phyloP scores from a whole-genome alignment of 2,888 invertebrate species.

The Clistopyga incitator region DNA sequence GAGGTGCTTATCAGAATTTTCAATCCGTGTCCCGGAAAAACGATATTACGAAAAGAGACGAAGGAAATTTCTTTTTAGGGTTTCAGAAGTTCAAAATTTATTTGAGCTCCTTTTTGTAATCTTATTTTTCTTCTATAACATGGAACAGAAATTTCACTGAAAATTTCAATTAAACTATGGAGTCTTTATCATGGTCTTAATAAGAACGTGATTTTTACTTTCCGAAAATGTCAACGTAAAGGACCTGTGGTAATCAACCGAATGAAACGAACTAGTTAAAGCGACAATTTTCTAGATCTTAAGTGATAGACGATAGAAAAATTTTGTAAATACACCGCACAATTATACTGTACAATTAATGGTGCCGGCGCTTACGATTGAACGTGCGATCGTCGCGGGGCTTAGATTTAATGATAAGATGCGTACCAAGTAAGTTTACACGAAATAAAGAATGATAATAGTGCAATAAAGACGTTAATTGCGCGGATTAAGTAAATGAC shows the following conservation, averaged over 20 bases:
- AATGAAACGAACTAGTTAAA: slow-evolving; percentile 41
- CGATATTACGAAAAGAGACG: too few relatives aligned
- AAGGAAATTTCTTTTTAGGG: too few relatives aligned
- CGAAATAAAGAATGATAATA: slow-evolving; percentile 45
- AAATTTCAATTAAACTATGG: too few relatives aligned
- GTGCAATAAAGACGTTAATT: slow-evolving; percentile 60
- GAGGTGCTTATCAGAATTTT: too few relatives aligned
- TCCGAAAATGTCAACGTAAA: slow-evolving; percentile 29
- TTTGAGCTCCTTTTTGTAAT: too few relatives aligned
- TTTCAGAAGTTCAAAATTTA: too few relatives aligned
- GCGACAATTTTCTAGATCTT: slow-evolving; percentile 45
- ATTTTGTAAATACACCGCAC: slow-evolving; percentile 65
- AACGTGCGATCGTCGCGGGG: slow-evolving; percentile 21
- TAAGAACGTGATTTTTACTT: neutral
- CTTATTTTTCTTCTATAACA: too few relatives aligned
- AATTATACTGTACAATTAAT: slow-evolving; percentile 44
- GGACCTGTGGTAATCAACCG: slow-evolving; percentile 21
- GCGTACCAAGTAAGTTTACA: slow-evolving; percentile 38
- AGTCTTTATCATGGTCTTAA: too few relatives aligned
- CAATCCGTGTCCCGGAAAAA: too few relatives aligned
- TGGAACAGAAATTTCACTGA: too few relatives aligned
- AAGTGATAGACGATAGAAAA: slow-evolving; percentile 56
- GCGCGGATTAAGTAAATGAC: slow-evolving; percentile 35
- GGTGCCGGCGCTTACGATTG: slow-evolving; percentile 34
- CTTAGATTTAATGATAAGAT: slow-evolving; percentile 18